Base-by-base conservation (phyloP, 2,797 vertebrate species). In the Heliangelus exortis region DNA sequence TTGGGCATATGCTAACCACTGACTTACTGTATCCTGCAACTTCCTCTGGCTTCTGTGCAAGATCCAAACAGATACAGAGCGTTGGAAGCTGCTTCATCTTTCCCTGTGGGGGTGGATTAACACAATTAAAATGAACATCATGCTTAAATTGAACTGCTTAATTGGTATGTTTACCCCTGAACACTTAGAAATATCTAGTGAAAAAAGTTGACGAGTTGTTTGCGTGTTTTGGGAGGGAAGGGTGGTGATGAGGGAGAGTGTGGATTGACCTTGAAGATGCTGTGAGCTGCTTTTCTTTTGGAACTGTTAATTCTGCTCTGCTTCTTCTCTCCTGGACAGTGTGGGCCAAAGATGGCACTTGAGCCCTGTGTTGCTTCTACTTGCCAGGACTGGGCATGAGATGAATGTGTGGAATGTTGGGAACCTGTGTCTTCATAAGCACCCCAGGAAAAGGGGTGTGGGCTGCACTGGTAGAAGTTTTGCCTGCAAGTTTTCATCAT, bases 41-140 rank as follows among this genome's bases (percentile, higher is more conserved):
- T 48, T 87, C 95, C 90, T 88, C 55, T 95, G 65, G 73, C 86
- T 94, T 92, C 69, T 72, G 66, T 89, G 90, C 78, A 73, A 93
- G 81, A 95, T 91, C 82, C 71, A 84, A 94, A 91, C 97, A 96
- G 95, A 97, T 94, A 93, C 47, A 69, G 80, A 90, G 94, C 84
- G 81, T 95, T 95, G 94, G 95, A 96, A 95, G 92, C 94, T 29
- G 57, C 83, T 94, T 95, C 95, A 93, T 95, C 82, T 93, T 96
- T 96, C 93, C 59, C 39, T 91, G 75, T 33, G 72, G 90, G 95
- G 95, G 96, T 23, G 45, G 94, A 93, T 92, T 97, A 96, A 94
- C 94, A 97, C 95, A 97, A 96, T 97, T 97, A 96, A 97, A 97
- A 95, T 95, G 96, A 98, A 93, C 96, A 96, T 95, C 95, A 66